phyloP scores from a whole-genome alignment of 2,113 vertebrate species.

The Platichthys stellatus region DNA sequence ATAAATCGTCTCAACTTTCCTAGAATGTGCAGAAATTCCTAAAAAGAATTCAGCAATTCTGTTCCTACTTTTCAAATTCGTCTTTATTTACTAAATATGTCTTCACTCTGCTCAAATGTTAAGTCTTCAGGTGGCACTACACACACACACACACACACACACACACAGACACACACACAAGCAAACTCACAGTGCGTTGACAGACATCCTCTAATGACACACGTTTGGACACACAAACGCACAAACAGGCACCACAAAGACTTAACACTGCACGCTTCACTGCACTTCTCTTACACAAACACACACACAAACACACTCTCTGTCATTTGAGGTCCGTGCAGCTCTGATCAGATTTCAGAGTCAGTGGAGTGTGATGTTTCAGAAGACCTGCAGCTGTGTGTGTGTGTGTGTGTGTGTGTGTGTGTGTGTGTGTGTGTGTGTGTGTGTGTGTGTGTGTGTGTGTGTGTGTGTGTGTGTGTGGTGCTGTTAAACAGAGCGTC shows the following conservation, averaged over 20 bases:
- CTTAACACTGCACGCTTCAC: background rate
- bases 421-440: background rate
- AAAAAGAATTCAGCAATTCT: too few species aligned
- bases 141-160: background rate
- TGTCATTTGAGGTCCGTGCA: constrained; percentile 52
- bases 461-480: background rate
- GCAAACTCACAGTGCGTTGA: too few species aligned
- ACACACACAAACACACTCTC: background rate
- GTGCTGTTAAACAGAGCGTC: constrained; percentile 43
- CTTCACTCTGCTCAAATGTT: too few species aligned
- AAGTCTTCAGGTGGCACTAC: too few species aligned
- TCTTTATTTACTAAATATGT: too few species aligned
- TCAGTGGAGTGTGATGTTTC: constrained; percentile 59
- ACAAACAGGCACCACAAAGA: background rate
- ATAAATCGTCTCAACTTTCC: too few species aligned
- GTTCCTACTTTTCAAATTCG: too few species aligned
- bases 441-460: background rate
- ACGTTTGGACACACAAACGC: background rate
- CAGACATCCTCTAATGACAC: constrained; percentile 16
- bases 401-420: background rate
- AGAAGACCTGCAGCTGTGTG: constrained; percentile 23
- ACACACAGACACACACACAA: too few species aligned
- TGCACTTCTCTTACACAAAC: background rate
- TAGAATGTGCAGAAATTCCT: too few species aligned
- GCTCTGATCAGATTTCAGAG: constrained; percentile 67